phyloP scores from a whole-genome alignment of 2,113 vertebrate species.

The Zosterops pallidus region DNA sequence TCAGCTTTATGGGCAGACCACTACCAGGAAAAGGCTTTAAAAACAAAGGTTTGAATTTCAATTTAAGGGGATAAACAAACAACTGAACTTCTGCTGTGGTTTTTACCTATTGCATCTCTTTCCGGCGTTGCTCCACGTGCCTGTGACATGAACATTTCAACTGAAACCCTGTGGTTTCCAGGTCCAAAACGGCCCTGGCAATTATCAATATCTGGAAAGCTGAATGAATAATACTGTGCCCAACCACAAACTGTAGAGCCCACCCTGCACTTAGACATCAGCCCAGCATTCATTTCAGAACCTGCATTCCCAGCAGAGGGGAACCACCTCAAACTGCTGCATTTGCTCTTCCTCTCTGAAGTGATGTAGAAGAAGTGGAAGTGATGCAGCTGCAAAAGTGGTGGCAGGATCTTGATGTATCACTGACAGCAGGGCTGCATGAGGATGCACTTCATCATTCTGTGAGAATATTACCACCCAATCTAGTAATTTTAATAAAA shows the following conservation, averaged over 20 bases:
- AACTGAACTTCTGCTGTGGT: constrained; percentile 30
- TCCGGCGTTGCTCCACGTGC: neutral
- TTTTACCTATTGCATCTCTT: constrained; percentile 54
- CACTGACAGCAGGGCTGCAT: neutral
- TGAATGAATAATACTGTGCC: constrained; percentile 3
- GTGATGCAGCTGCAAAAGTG: neutral
- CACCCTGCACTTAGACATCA: neutral
- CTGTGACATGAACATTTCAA: neutral
- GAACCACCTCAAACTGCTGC: neutral
- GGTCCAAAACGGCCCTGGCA: neutral
- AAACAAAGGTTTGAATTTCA: constrained; percentile 19
- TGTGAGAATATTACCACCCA: neutral
- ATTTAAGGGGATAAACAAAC: constrained; percentile 30
- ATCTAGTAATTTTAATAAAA: neutral
- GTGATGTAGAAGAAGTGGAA: no score
- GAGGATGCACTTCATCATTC: neutral
- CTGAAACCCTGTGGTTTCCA: constrained; percentile 35
- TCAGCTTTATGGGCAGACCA: neutral
- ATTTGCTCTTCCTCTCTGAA: neutral
- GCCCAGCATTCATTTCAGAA: constrained; percentile 16
- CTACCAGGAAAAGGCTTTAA: neutral
- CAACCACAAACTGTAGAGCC: neutral
- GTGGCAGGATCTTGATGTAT: neutral
- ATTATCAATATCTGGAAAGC: constrained; percentile 54
- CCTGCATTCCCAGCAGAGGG: neutral